phyloP scores from a whole-genome alignment of 92 coral and sea anemone species.

The Bergia puertoricense region DNA sequence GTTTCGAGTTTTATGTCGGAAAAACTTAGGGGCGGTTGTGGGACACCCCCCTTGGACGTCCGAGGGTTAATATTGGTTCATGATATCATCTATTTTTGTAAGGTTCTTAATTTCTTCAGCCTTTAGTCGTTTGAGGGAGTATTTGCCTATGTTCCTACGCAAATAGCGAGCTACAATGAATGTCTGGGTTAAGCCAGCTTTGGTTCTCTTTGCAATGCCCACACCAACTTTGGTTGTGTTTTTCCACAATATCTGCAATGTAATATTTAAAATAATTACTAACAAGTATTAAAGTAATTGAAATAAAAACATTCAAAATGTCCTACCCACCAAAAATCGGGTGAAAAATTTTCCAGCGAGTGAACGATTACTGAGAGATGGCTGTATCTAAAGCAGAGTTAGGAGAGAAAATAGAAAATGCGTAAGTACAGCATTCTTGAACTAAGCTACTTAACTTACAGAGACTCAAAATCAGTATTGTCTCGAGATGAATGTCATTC shows the following conservation, averaged over 20 bases:
- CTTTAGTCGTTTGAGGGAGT: not conserved
- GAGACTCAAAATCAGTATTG: too few relatives aligned
- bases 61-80: too few relatives aligned
- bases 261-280: too few relatives aligned
- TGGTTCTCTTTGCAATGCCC: not conserved
- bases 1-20: too few relatives aligned
- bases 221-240: not conserved
- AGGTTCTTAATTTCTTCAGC: not conserved
- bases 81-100: too few relatives aligned
- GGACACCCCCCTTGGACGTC: too few relatives aligned
- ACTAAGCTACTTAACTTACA: too few relatives aligned
- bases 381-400: not conserved
- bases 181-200: not conserved
- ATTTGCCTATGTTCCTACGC: not conserved
- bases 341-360: not conserved
- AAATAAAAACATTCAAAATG: not conserved
- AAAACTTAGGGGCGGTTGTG: too few relatives aligned
- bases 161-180: not conserved
- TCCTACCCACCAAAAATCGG: not conserved
- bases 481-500: too few relatives aligned
- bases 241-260: not conserved
- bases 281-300: too few relatives aligned
- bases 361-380: not conserved
- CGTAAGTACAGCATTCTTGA: too few relatives aligned
- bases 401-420: not conserved